A percentile compares a stretch with the other conserved stretches of the same genome.
These are phyloP conservation scores for Zygogramma bicolorata DNA, from an alignment of 2,888 invertebrate species.

Conservation along the genomic window DNA sequence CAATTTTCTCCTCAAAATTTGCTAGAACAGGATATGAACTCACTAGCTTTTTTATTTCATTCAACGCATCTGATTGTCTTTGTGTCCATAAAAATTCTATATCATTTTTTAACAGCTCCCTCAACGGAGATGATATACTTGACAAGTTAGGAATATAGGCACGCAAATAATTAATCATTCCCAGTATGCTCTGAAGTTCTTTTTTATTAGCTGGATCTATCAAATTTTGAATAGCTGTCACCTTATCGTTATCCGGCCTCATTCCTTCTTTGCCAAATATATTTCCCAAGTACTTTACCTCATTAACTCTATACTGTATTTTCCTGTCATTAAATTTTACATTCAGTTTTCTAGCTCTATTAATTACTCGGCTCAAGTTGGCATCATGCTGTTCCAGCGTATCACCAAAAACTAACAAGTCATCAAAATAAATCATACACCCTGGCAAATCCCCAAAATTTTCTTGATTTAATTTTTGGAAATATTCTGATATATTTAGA, in stretches of 20 bases:
- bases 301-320: background rate
- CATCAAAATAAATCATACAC: constrained; percentile 11
- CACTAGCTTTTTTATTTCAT: background rate
- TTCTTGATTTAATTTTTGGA: constrained; percentile 23
- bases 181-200: constrained; percentile 5
- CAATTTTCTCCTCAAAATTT: background rate
- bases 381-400: background rate
- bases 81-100: background rate
- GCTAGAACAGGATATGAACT: background rate
- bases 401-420: background rate
- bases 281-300: background rate
- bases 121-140: background rate
- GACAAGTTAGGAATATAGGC: constrained; percentile 26
- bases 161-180: constrained; percentile 19
- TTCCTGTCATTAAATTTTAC: background rate
- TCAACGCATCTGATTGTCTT: background rate
- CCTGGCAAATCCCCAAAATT: constrained; percentile 14
- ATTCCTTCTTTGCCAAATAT: background rate
- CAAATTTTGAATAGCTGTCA: background rate
- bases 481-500: constrained; percentile 27
- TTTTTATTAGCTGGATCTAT: background rate
- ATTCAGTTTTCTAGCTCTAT: background rate
- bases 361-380: background rate
- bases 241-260: constrained; percentile 5
- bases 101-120: constrained; percentile 26